Percentiles rank a stretch among this genome's conserved stretches.
Conservation (phyloP, 2,113 vertebrate genomes). For the Chaetorhynchus papuensis region DNA sequence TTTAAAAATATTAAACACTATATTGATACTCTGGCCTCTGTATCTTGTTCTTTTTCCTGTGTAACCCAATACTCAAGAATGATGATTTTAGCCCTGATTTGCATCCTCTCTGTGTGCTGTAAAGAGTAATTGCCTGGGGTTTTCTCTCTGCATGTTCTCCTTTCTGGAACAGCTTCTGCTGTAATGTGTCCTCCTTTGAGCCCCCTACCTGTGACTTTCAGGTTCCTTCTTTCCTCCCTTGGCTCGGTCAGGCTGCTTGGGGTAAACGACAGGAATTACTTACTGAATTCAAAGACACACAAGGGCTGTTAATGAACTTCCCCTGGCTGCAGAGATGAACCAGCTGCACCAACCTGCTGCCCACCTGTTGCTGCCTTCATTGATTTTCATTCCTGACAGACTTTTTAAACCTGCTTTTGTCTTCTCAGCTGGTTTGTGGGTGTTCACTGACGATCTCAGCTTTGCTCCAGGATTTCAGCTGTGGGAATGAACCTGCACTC, state of each 20-base stretch:
- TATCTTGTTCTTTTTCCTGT: not conserved
- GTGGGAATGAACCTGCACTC: not conserved
- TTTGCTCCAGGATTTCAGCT: not conserved
- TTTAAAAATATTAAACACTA: conserved; percentile 38
- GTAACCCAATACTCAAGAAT: accelerated
- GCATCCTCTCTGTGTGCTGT: not conserved
- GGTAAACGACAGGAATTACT: not conserved
- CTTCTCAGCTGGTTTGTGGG: not conserved
- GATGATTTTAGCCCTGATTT: not conserved
- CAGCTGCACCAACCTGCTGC: not conserved
- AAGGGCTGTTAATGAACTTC: not conserved
- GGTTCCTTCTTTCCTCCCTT: not conserved
- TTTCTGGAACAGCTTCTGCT: not conserved
- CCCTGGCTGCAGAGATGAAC: not conserved
- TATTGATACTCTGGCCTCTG: not conserved
- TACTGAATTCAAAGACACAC: not conserved
- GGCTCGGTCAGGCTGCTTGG: not conserved
- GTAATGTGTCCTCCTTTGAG: accelerated
- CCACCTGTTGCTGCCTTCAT: not conserved
- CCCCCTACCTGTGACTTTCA: not conserved
- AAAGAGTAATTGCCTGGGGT: not conserved
- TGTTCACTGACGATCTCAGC: not conserved
- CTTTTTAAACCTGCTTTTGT: not conserved
- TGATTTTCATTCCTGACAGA: not conserved
- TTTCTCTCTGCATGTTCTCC: not conserved